Evolutionary conservation across 2,797 vertebrate genomes (phyloP), one percentile per base, ranked within the genome.

Genomic region (Acanthurus lineatus): DNA sequence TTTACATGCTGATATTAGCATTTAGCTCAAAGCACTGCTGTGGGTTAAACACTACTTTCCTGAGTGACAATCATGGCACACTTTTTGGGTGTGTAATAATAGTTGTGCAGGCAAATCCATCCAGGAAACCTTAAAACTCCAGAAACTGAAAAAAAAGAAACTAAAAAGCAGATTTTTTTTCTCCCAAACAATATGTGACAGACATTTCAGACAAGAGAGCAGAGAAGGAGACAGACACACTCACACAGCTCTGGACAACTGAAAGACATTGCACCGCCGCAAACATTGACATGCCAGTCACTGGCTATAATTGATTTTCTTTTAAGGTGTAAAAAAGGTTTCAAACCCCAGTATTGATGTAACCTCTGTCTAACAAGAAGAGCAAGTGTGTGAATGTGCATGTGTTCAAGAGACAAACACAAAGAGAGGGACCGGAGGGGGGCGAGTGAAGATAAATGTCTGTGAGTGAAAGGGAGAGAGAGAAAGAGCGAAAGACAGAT

Each of bases 301-400:
- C 66, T 65, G 35, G 58, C 47, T 69, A 4, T 65, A 82, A 92
- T 93, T 86, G 92, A 93, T 93, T 92, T 92, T 91, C 84, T 85
- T 91, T 89, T 82, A 86, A 83, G 76, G 79, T 85, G 80, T 79
- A 89, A 91, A 93, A 93, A 81, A 79, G 69, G 74, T 77, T 88
- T 74, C 48, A 79, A 89, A 81, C 72, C 52, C 49, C 44, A 42
- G 73, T 77, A 89, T 87, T 83, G 89, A 90, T 48, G 72, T 77
- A 80, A 80, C 82, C 74, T 79, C 75, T 47, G 56, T 77, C 59
- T 61, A 76, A 89, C 77, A 88, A 80, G 76, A 82, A 45, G 63
- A 76, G 64, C 3, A 11, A 73, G 56, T 17, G 60, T 71, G 79
- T 35, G 59, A 85, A 79, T 65, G 75, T 77, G 48, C 58, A 71